Evolutionary conservation across 2,888 invertebrate species (phyloP), one percentile per base, ranked within the genome.

Genomic region (Pelosia muscerda): DNA sequence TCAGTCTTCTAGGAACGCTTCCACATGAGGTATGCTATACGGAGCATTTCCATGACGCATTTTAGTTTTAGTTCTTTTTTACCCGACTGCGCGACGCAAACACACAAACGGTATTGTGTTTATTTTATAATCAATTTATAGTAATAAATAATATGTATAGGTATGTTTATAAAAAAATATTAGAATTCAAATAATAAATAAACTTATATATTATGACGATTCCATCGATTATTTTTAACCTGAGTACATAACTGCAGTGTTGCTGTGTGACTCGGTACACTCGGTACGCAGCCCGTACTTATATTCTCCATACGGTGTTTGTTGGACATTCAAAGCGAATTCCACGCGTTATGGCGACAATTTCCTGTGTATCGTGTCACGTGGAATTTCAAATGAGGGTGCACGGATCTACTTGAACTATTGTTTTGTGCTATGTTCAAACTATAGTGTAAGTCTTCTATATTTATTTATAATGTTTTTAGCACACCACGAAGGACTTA

Each of bases 331-430:
- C 75, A 82, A 81, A 79, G 82, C 76, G 69, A 84, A 88, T 86
- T 86, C 87, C 83, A 82, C 77, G 65, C 72, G 78, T 85, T 84
- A 87, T 79, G 81, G 82, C 78, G 74, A 72, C 71, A 75, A 84
- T 88, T 88, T 93, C 93, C 92, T 90, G 88, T 80, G 23, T 77
- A 82, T 83, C 77, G 78, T 75, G 82, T 76, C 77, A 86, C 78
- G 73, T 84, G 81, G 93, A 92, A 92, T 93, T 72, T 81, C 79
- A 88, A 92, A 85, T 86, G 82, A 81, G 63, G 49, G 61, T 61
- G 53, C 22, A 42, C 25, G 9, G 34, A 31, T 34, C 34, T 15
- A 26, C 23, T 55, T 25, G 55, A 26, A 55, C 1, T 34, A 19
- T 42, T 42, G 15, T 38, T 15, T 15, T 15, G 19, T 42, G 0